Percentiles rank a stretch among this genome's conserved stretches.
phyloP scores from a whole-genome alignment of 2,113 vertebrate genomes.

The Eubucco bourcierii region DNA sequence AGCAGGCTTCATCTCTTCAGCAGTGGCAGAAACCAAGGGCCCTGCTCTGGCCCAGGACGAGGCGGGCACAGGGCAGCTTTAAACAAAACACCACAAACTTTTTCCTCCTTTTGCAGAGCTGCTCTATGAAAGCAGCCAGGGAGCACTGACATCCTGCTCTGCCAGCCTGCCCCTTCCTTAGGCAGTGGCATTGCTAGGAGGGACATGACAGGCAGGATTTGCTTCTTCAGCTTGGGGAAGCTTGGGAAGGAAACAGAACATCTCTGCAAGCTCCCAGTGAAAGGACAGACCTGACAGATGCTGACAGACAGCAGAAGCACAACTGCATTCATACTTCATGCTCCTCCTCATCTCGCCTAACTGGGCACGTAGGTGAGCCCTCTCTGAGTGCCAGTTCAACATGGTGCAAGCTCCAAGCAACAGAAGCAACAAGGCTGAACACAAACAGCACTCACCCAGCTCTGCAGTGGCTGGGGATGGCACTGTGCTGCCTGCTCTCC shows the following conservation, averaged over 20 bases:
- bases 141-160: conserved; percentile 22
- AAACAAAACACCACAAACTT: conserved; percentile 2
- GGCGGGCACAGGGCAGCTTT: neutral
- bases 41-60: conserved; percentile 11
- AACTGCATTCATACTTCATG: neutral
- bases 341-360: neutral
- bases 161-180: neutral
- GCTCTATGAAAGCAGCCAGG: conserved; percentile 7
- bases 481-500: neutral
- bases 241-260: conserved; percentile 19
- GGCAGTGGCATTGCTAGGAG: neutral
- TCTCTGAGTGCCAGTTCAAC: neutral
- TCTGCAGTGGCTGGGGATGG: neutral
- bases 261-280: neutral
- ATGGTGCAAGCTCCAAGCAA: accelerated
- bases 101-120: neutral
- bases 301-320: neutral
- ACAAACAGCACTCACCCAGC: neutral
- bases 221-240: conserved; percentile 31
- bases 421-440: neutral
- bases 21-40: conserved; percentile 18
- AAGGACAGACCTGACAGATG: neutral
- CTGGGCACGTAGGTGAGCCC: neutral
- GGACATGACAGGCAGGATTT: conserved; percentile 14
- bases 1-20: neutral